Percentiles rank a stretch among this genome's conserved stretches.
Conservation (phyloP, 2,888 invertebrate species). For the Lapara coniferarum region DNA sequence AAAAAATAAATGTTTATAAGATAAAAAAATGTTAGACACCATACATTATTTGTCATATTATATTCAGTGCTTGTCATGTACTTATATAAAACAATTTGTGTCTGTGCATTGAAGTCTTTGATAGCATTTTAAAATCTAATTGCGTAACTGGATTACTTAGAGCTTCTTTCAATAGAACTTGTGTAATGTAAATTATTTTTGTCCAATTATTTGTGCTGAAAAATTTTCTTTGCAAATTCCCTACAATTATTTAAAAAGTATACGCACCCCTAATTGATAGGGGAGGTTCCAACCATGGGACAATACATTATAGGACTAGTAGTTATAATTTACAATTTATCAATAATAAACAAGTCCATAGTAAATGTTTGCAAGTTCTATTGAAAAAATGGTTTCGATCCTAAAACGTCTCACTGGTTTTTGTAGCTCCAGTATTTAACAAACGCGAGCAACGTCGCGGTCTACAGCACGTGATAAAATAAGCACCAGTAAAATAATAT, state of each 20-base stretch:
- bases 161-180: no score
- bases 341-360: no score
- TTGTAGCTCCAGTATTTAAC: background rate
- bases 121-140: background rate
- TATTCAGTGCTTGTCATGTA: constrained; percentile 14
- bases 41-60: constrained; percentile 11
- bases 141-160: background rate
- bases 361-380: no score
- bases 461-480: constrained; percentile 10
- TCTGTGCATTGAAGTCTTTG: background rate
- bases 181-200: no score
- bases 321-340: no score
- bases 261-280: no score
- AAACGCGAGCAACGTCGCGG: background rate
- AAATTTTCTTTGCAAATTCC: no score
- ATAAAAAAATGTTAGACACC: constrained; percentile 16
- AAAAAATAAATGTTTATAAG: background rate
- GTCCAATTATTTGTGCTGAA: no score
- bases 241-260: no score
- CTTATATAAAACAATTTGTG: background rate
- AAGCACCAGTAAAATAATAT: constrained; percentile 30
- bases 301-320: no score
- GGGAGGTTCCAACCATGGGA: no score
- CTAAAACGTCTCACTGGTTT: background rate
- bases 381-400: no score